Evolutionary conservation across 2,888 invertebrate species (phyloP).

Genomic region (Diarsia dahlii): DNA sequence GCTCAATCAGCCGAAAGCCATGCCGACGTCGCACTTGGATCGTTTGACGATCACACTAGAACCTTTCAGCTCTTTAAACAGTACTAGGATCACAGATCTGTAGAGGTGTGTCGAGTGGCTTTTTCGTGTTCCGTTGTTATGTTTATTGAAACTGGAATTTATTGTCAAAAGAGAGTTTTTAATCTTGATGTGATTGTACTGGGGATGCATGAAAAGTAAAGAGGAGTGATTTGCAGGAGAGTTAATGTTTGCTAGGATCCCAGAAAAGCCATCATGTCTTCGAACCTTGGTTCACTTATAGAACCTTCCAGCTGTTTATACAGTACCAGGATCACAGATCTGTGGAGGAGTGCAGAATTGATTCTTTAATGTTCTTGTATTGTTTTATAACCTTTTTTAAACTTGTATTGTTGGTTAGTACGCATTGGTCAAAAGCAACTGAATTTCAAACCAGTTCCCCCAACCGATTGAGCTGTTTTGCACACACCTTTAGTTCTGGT

Average conservation of each 20-base stretch:
- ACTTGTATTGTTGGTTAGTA: no score
- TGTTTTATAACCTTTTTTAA: no score
- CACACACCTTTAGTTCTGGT: no score
- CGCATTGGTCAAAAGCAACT: no score
- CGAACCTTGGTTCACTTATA: conserved; percentile 11
- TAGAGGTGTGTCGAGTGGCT: neutral
- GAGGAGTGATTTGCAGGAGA: neutral
- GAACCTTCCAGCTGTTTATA: conserved; percentile 31
- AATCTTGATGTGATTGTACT: neutral
- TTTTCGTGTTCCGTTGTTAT: conserved; percentile 3
- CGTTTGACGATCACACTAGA: conserved; percentile 29
- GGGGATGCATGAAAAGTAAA: neutral
- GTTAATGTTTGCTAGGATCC: neutral
- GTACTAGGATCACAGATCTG: conserved; percentile 5
- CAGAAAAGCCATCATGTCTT: neutral
- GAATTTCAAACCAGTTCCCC: no score
- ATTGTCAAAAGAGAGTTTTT: neutral
- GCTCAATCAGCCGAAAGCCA: conserved; percentile 68
- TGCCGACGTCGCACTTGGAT: conserved; percentile 42
- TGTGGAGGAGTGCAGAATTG: neutral
- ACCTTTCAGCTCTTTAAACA: conserved; percentile 30
- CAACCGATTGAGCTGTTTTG: no score
- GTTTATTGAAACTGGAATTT: neutral
- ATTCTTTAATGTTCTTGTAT: neutral
- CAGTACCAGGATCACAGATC: conserved; percentile 13